Conservation (phyloP, 2,888 invertebrate species). For the Callyntrura guangdongensis region DNA sequence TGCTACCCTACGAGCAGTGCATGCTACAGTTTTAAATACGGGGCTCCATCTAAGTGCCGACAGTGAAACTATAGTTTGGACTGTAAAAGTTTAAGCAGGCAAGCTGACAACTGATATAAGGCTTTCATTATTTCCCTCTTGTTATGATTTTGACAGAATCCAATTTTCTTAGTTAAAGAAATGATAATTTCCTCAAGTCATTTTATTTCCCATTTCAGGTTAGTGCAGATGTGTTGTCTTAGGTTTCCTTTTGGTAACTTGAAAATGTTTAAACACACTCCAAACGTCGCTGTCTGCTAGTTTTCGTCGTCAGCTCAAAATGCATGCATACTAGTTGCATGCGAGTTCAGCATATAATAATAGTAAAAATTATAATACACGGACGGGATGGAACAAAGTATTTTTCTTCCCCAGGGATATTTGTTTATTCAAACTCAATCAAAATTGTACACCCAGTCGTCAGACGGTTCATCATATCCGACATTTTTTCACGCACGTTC, state of each 20-base stretch:
- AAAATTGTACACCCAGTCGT: conserved; percentile 39
- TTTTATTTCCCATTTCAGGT: conserved; percentile 14
- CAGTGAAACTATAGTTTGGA: background rate
- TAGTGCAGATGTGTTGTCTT: conserved; percentile 11
- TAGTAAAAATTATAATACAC: too few species aligned
- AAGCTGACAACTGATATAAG: background rate
- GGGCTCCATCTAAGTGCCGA: conserved; percentile 20
- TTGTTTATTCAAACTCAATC: conserved; percentile 62
- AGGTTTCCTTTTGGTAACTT: background rate
- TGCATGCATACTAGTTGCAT: too few species aligned
- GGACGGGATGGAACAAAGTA: conserved; percentile 29
- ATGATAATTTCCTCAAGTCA: conserved; percentile 74
- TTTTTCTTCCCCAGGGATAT: conserved; percentile 55
- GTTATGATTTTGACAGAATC: conserved; percentile 78
- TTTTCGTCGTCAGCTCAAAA: background rate
- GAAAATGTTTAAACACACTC: background rate
- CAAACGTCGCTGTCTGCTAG: conserved; percentile 20
- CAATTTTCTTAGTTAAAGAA: conserved; percentile 79
- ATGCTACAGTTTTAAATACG: background rate
- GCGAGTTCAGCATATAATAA: too few species aligned
- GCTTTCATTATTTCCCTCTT: conserved; percentile 6
- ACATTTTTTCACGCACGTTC: conserved; percentile 15
- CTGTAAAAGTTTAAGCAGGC: background rate
- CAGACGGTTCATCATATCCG: conserved; percentile 21
- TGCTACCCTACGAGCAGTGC: conserved; percentile 28